phyloP scores from a whole-genome alignment of 2,113 vertebrate species.

The Percopsis transmontana region DNA sequence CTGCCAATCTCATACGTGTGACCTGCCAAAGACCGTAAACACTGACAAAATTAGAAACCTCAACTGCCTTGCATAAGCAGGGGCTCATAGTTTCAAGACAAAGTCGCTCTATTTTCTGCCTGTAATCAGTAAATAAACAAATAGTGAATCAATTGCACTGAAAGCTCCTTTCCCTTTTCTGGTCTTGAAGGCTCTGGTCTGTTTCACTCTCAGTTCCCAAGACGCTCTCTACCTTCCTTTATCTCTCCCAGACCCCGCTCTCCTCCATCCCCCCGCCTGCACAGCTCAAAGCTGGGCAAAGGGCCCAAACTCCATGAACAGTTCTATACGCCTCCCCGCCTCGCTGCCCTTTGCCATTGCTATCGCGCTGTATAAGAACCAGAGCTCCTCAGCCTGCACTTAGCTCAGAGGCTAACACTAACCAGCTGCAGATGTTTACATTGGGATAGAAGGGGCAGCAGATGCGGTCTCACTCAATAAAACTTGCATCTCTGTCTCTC shows the following conservation, averaged over 20 bases:
- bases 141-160: constrained; percentile 46
- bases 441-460: constrained; percentile 71
- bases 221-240: constrained; percentile 79
- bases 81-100: constrained; percentile 25
- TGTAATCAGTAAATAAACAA: constrained; percentile 60
- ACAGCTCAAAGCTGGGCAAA: constrained; percentile 58
- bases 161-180: constrained; percentile 54
- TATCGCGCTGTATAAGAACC: constrained; percentile 76
- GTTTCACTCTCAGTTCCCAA: constrained; percentile 83
- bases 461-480: constrained; percentile 78
- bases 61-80: constrained; percentile 10
- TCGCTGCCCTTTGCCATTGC: constrained; percentile 75
- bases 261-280: constrained; percentile 59
- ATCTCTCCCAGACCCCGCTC: constrained; percentile 76
- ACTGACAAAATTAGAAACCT: constrained; percentile 31
- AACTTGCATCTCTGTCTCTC: constrained; percentile 71
- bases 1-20: constrained; percentile 54
- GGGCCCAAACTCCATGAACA: constrained; percentile 54
- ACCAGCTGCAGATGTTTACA: constrained; percentile 81
- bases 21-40: constrained; percentile 22
- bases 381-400: constrained; percentile 73
- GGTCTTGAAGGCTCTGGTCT: constrained; percentile 73
- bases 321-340: constrained; percentile 64
- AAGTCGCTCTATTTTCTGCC: constrained; percentile 52
- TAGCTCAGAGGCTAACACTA: constrained; percentile 84